Evolutionary conservation across 2,113 vertebrate species (phyloP), one percentile per base, ranked within the genome.

Genomic region (Indicator maculatus): DNA sequence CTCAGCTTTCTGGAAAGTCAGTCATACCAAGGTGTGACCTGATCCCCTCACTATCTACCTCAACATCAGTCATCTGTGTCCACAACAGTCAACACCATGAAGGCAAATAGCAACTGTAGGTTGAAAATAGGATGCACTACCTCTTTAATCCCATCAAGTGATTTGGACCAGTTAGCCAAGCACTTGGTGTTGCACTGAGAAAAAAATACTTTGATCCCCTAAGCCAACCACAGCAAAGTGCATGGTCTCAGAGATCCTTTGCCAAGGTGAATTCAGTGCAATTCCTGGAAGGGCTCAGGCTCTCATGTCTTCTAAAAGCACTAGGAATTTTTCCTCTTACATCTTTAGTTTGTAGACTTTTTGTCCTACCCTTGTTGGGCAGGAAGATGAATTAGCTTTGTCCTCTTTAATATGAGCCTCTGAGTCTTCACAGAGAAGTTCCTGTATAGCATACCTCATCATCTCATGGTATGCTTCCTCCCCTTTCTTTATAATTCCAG

Each of bases 221-320:
- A 77, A 59, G 12, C 13, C 9, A 65, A 7, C 8, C 20, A 38
- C 20, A 50, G 14, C 60, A 70, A 26, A 50, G 31, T 8, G 16
- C 30, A 83, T 56, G 82, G 31, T 65, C 58, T 83, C 41, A 72
- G 76, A 88, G 60, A 87, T 52, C 74, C 38, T 77, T 78, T 7
- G 7, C 52, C 63, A 94, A 95, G 39, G 75, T 83, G 45, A 95
- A 80, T 36, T 80, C 83, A 64, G 52, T 52, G 70, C 59, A 86
- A 44, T 26, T 82, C 67, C 50, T 92, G 80, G 76, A 88, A 93
- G 39, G 33, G 83, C 66, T 82, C 4, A 11, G 0, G 2, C 24
- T 80, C 52, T 65, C 12, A 2, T 30, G 41, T 67, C 63, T 92
- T 78, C 75, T 64, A 82, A 73, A 38, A 87, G 27, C 10, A 59